Evolutionary conservation across 2,888 invertebrate genomes (phyloP).

Genomic region (Bedellia somnulentella): DNA sequence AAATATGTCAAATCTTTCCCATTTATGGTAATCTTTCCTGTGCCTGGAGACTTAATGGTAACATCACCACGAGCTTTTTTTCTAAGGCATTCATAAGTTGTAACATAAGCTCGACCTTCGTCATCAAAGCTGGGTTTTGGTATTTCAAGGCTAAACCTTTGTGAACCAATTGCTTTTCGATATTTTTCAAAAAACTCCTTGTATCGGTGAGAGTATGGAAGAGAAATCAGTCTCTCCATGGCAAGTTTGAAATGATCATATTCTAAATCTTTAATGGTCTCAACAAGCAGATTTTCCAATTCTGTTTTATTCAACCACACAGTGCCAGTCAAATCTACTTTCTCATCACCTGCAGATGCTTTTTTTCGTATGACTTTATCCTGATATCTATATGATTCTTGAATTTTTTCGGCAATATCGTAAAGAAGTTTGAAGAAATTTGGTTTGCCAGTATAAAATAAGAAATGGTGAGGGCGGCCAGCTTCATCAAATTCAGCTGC

Average conservation of each 20-base stretch:
- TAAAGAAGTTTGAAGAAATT: constrained; percentile 82
- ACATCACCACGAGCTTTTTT: constrained; percentile 77
- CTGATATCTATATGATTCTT: constrained; percentile 68
- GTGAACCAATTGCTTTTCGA: constrained; percentile 61
- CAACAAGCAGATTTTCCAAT: constrained; percentile 67
- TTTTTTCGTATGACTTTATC: constrained; percentile 69
- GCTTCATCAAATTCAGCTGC: constrained; percentile 88
- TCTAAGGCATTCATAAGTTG: constrained; percentile 71
- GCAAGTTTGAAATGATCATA: constrained; percentile 73
- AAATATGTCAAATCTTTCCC: constrained; percentile 80
- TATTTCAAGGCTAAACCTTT: constrained; percentile 62
- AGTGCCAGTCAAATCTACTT: constrained; percentile 36
- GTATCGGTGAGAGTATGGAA: constrained; percentile 71
- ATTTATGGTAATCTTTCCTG: constrained; percentile 82
- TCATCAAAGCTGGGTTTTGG: constrained; percentile 70
- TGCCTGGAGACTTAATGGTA: constrained; percentile 78
- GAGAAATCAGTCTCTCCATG: constrained; percentile 69
- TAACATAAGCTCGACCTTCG: constrained; percentile 71
- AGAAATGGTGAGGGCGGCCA: constrained; percentile 86
- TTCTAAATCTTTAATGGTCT: constrained; percentile 67
- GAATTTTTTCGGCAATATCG: constrained; percentile 72
- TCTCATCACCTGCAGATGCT: constrained; percentile 60
- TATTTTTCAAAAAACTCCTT: constrained; percentile 76
- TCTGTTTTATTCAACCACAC: constrained; percentile 68
- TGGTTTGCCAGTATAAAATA: constrained; percentile 91